Evolutionary conservation across 2,113 vertebrate species (phyloP), one percentile per base, ranked within the genome.

Genomic region (Vanacampus margaritifer): DNA sequence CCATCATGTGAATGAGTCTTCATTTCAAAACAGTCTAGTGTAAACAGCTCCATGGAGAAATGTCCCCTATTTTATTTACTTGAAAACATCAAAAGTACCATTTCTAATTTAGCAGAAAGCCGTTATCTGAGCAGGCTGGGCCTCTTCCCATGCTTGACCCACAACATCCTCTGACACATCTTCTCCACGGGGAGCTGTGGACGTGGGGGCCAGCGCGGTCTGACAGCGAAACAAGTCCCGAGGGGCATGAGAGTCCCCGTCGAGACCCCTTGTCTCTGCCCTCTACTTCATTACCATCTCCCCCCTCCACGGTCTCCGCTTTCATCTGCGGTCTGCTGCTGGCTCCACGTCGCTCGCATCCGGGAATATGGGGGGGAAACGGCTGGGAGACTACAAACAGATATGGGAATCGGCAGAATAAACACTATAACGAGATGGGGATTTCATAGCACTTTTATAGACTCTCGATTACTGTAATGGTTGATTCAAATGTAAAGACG

Each of bases 121-220:
- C 21, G 69, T 76, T 88, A 86, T 88, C 82, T 76, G 69, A 36
- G 67, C 78, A 84, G 78, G 80, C 83, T 73, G 77, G 82, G 66
- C 73, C 82, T 81, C 85, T 87, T 88, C 86, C 85, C 88, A 84
- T 88, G 83, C 82, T 76, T 87, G 86, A 86, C 88, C 86, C 83
- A 84, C 77, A 83, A 82, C 84, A 85, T 88, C 84, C 73, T 81
- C 84, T 53, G 84, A 88, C 85, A 86, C 83, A 79, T 88, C 82
- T 74, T 70, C 75, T 72, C 85, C 79, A 70, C 56, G 65, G 80
- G 84, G 83, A 82, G 67, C 71, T 80, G 78, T 84, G 83, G 89
- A 83, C 77, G 76, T 82, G 80, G 81, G 76, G 81, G 83, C 75
- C 80, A 72, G 83, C 64, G 75, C 74, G 79, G 78, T 76, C 82